Evolutionary conservation across 2,888 invertebrate species (phyloP).

Genomic region (Lithophane ornitopus): DNA sequence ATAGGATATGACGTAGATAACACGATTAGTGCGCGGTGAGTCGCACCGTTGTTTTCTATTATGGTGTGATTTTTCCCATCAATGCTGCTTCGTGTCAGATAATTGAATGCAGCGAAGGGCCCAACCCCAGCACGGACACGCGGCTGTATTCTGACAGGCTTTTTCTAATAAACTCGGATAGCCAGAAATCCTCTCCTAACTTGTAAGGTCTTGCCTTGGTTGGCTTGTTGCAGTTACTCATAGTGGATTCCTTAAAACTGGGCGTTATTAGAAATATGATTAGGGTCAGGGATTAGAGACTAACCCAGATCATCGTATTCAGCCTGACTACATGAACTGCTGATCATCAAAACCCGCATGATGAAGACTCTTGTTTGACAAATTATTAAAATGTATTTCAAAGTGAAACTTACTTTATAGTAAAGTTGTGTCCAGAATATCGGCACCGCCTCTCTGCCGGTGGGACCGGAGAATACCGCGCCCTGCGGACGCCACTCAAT

Average conservation of each 20-base stretch:
- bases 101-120: constrained; percentile 78
- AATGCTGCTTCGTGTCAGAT: constrained; percentile 70
- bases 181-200: not conserved
- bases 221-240: not conserved
- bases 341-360: not conserved
- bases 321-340: no score
- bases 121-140: constrained; percentile 65
- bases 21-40: constrained; percentile 64
- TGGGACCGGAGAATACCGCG: constrained; percentile 18
- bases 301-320: no score
- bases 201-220: not conserved
- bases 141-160: constrained; percentile 63
- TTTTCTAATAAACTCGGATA: not conserved
- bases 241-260: not conserved
- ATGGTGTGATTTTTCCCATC: constrained; percentile 76
- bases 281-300: not conserved
- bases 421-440: constrained; percentile 44
- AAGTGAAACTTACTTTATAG: not conserved
- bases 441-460: constrained; percentile 17
- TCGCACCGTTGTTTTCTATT: constrained; percentile 69
- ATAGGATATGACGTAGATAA: constrained; percentile 52
- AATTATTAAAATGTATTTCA: not conserved
- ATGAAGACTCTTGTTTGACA: not conserved
- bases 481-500: constrained; percentile 45
- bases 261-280: not conserved